Percentiles rank a stretch among this genome's conserved stretches.
Evolutionary conservation across 2,888 invertebrate genomes (phyloP).

Genomic region (Pomacea canaliculata): DNA sequence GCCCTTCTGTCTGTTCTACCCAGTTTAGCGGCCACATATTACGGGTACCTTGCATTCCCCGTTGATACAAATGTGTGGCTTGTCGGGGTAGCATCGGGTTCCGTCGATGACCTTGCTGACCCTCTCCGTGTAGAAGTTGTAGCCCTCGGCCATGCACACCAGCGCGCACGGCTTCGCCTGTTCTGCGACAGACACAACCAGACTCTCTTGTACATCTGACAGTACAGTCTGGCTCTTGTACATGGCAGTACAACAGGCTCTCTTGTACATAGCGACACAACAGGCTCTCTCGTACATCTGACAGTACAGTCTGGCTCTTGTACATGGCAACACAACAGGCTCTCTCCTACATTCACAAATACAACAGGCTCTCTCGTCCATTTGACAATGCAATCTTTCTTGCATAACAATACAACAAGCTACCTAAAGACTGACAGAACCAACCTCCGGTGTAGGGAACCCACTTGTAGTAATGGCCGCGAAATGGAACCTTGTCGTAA

Average conservation of each 20-base stretch:
- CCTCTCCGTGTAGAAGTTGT: conserved; percentile 93
- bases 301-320: no score
- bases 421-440: conserved; percentile 11
- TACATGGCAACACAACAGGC: no score
- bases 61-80: conserved; percentile 88
- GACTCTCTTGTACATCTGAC: background rate
- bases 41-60: conserved; percentile 88
- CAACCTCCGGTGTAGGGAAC: conserved; percentile 70
- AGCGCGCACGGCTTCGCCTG: conserved; percentile 92
- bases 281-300: no score
- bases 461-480: conserved; percentile 85
- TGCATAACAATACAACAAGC: no score
- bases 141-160: conserved; percentile 95
- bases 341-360: no score
- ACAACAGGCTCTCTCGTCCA: no score
- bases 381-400: no score
- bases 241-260: no score
- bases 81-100: conserved; percentile 77
- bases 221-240: no score
- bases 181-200: conserved; percentile 41
- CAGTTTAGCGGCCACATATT: background rate
- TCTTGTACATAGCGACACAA: no score
- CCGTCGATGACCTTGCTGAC: conserved; percentile 81
- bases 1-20: background rate
- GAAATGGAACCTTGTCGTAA: conserved; percentile 85